These are phyloP conservation scores for Nemapogon koenigi DNA, from an alignment of 2,888 invertebrate genomes.

Conservation along the genomic window DNA sequence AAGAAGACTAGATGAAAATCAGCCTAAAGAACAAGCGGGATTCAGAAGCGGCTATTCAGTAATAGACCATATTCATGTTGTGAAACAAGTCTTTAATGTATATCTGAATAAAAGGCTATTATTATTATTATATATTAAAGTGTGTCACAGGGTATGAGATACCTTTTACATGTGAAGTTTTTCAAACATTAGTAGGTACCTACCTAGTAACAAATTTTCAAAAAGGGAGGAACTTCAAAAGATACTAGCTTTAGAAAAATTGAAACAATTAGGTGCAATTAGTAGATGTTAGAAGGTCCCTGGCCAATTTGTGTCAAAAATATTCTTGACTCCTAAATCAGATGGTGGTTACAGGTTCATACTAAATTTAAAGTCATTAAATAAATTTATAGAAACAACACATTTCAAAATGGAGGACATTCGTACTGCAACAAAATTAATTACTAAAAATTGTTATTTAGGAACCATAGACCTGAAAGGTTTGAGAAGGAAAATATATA, in stretches of 20 bases:
- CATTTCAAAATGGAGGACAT: neutral
- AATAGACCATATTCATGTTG: too few relatives aligned
- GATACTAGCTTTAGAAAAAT: neutral
- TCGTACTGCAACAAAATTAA: neutral
- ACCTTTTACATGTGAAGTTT: too few relatives aligned
- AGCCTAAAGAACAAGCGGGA: too few relatives aligned
- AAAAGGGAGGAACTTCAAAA: too few relatives aligned
- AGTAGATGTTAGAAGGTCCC: neutral
- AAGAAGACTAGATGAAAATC: too few relatives aligned
- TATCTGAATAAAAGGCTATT: too few relatives aligned
- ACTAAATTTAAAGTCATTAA: neutral
- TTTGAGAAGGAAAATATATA: too few relatives aligned
- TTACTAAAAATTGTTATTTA: neutral
- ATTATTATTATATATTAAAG: neutral
- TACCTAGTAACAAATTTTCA: too few relatives aligned
- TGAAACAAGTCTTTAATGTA: too few relatives aligned
- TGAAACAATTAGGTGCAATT: neutral
- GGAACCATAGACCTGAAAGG: neutral
- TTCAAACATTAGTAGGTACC: too few relatives aligned
- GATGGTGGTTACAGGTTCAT: neutral
- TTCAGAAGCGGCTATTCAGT: too few relatives aligned
- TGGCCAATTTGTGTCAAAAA: neutral
- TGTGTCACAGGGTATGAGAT: neutral
- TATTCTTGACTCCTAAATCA: neutral
- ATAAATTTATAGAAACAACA: neutral